Percentiles rank a stretch among this genome's conserved stretches.
phyloP scores from a whole-genome alignment of 30 jellyfish, hydroid and myxozoan genomes.

The Mastigias papua region DNA sequence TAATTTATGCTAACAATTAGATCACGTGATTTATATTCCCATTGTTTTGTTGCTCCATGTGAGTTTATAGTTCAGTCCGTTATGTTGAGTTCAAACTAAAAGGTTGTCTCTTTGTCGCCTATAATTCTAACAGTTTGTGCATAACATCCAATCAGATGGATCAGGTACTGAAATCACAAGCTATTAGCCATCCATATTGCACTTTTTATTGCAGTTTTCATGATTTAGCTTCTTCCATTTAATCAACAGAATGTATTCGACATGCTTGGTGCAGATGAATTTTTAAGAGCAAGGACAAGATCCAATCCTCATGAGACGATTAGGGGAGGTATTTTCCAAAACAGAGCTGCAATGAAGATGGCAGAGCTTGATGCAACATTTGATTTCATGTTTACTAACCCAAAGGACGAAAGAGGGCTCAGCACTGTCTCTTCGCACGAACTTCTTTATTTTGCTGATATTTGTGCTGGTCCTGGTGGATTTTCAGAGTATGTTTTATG shows the following conservation, averaged over 20 bases:
- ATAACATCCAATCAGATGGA: too few species aligned
- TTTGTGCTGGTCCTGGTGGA: conserved; percentile 99
- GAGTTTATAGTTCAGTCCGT: too few species aligned
- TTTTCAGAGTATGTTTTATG: conserved; percentile 95
- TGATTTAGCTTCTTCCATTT: background rate
- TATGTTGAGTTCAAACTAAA: too few species aligned
- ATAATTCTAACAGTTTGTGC: too few species aligned
- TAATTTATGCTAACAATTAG: too few species aligned
- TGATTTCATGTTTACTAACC: conserved; percentile 91
- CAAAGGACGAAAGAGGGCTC: conserved; percentile 53
- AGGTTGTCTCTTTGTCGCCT: too few species aligned
- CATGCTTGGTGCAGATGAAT: conserved; percentile 84
- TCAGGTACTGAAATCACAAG: too few species aligned
- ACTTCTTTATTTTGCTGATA: conserved; percentile 95
- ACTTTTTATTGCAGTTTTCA: too few species aligned
- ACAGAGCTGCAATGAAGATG: conserved; percentile 98
- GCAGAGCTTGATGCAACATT: conserved; percentile 96
- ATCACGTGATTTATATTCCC: too few species aligned
- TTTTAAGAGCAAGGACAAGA: conserved; percentile 89
- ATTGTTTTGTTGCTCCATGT: too few species aligned
- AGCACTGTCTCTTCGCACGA: conserved; percentile 45
- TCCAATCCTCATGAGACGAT: conserved; percentile 94
- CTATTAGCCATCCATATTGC: too few species aligned
- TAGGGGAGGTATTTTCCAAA: conserved; percentile 97
- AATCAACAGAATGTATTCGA: conserved; percentile 78